Percentiles rank a stretch among this genome's conserved stretches.
These are phyloP conservation scores for Eristalinus sepulchralis DNA, from an alignment of 2,888 invertebrate genomes.

Conservation along the genomic window DNA sequence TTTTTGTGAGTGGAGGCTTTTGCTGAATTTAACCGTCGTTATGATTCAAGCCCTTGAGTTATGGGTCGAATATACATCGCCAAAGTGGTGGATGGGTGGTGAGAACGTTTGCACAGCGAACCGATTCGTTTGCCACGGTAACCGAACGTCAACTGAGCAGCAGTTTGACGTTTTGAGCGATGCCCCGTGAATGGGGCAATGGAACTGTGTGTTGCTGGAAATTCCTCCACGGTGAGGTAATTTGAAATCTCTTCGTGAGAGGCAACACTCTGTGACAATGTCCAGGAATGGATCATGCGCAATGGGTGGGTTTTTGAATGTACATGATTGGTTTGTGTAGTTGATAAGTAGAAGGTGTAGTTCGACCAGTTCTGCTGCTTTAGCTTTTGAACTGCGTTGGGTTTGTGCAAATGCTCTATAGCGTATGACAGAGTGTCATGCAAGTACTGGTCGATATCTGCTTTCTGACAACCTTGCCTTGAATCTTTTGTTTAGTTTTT, in stretches of 20 bases:
- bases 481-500: no score
- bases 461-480: no score
- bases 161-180: conserved; percentile 62
- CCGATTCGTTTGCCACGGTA: conserved; percentile 58
- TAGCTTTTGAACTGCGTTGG: neutral
- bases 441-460: no score
- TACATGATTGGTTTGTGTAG: neutral
- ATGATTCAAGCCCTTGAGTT: conserved; percentile 39
- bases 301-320: neutral
- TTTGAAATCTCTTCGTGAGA: neutral
- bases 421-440: no score
- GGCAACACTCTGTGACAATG: neutral
- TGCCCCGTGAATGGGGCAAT: conserved; percentile 27
- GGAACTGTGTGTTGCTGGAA: neutral
- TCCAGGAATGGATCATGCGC: conserved; percentile 26
- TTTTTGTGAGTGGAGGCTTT: neutral
- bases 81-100: neutral
- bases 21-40: neutral
- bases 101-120: conserved; percentile 42
- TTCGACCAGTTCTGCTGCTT: neutral
- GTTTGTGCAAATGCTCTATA: neutral
- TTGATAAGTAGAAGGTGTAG: neutral
- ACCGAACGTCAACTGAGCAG: conserved; percentile 69
- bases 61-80: conserved; percentile 51
- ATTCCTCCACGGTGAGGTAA: conserved; percentile 10